phyloP scores from a whole-genome alignment of 2,888 invertebrate genomes.

The Terebella lapidaria region DNA sequence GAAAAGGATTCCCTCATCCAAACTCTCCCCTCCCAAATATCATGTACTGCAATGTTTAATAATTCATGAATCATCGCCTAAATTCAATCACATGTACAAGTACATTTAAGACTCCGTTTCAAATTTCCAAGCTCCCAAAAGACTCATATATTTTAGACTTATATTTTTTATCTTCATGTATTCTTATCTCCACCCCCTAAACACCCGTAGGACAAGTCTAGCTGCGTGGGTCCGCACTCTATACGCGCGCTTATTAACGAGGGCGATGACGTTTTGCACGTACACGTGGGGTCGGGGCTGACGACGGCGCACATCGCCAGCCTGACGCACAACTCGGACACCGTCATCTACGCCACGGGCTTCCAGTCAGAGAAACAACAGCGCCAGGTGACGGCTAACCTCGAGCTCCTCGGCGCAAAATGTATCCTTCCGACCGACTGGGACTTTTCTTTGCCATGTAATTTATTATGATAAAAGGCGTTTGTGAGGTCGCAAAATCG shows the following conservation, averaged over 20 bases:
- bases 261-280: conserved; percentile 47
- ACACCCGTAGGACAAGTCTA: conserved; percentile 53
- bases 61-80: too few relatives aligned
- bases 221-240: conserved; percentile 45
- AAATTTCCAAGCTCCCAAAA: too few relatives aligned
- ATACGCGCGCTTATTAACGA: conserved; percentile 41
- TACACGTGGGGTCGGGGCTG: conserved; percentile 44
- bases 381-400: conserved; percentile 27
- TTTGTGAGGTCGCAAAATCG: too few relatives aligned
- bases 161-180: too few relatives aligned
- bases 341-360: conserved; percentile 39
- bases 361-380: conserved; percentile 26
- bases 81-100: too few relatives aligned
- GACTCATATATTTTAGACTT: too few relatives aligned
- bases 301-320: conserved; percentile 46
- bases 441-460: background rate
- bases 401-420: conserved; percentile 40
- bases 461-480: too few relatives aligned
- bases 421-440: conserved; percentile 19
- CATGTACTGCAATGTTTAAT: too few relatives aligned
- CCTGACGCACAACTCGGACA: conserved; percentile 31
- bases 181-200: too few relatives aligned
- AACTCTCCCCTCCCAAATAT: too few relatives aligned
- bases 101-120: too few relatives aligned
- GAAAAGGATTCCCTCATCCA: too few relatives aligned